Evolutionary conservation across 2,888 invertebrate species (phyloP).

Genomic region (Ophonus ardosiacus): DNA sequence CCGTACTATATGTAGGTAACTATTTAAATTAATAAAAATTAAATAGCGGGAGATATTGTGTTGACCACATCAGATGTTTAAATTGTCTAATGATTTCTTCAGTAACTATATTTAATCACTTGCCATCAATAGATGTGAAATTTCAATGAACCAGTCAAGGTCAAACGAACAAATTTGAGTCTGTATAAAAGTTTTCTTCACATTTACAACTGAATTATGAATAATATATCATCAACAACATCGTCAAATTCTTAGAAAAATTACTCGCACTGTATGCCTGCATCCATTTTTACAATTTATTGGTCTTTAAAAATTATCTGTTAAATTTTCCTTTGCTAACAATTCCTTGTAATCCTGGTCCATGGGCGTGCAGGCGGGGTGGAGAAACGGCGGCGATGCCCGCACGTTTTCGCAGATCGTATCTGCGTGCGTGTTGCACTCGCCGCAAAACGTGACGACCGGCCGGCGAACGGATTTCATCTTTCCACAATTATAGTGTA

Average conservation of each 20-base stretch:
- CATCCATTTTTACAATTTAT: background rate
- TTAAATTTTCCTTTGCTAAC: background rate
- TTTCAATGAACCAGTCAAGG: no score
- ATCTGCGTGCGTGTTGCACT: constrained; percentile 54
- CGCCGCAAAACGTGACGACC: constrained; percentile 52
- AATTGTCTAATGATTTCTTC: no score
- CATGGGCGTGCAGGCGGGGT: constrained; percentile 24
- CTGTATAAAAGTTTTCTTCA: no score
- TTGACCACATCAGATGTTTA: no score
- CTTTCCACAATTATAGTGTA: constrained; percentile 55
- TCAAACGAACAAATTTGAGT: background rate
- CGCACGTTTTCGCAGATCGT: constrained; percentile 56
- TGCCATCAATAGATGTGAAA: no score
- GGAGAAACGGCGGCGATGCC: background rate
- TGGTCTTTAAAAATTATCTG: background rate
- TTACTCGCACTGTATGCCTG: background rate
- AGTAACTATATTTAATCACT: background rate
- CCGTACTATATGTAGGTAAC: no score
- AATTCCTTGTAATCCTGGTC: background rate
- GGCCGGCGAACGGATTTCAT: constrained; percentile 48
- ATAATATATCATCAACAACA: background rate
- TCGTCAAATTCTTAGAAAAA: background rate
- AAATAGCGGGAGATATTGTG: no score
- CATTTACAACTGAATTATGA: background rate
- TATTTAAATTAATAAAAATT: no score